Evolutionary conservation across 2,888 invertebrate genomes (phyloP), one percentile per base, ranked within the genome.

Genomic region (Dorcus hopei): DNA sequence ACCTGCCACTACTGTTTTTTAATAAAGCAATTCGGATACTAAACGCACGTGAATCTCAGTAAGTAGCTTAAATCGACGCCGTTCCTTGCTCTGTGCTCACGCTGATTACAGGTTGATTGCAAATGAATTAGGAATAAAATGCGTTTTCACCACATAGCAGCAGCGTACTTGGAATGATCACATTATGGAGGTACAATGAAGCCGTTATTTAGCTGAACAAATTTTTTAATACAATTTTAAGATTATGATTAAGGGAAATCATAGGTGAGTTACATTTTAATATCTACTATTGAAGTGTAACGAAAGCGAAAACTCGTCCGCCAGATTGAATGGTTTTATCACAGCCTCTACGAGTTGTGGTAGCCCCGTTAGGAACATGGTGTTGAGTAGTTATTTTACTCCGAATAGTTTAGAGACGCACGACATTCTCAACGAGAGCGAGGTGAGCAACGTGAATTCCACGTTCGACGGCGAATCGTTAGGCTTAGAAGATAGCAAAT

Each of bases 1-100:
- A 74, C 72, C 75, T 74, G 73, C 73, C 72, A 74, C 61, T 65
- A 73, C 70, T 69, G 67, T 66, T 62, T 66, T 65, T 61, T 45
- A 45, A 59, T 52, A 58, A 58, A 66, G 56, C 68, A 68, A 71
- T 73, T 70, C 43, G 56, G 47, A 56, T 56, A 56, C 40, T 39
- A 45, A 56, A 56, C 39, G 51, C 26, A 14, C 38, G 45, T 40
- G 19, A 38, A 56, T 42, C 39, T 39, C 40, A 19, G 49, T 49
- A 33, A 49, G 49, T 49, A 38, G 23, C 23, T 9, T 45, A 9
- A 23, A 49, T 49, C 19, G 38, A 14, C 19, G 9, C 9, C 14
- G 45, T 45, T 7, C 14, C 14, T 45, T 9, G 14, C 45, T 3
- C 23, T 45, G 16, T 16, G 16, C 9, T 19, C 6, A 45, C 3